These are phyloP conservation scores for Graptemys geographica DNA, from an alignment of 2,797 vertebrate genomes.

Conservation along the genomic window DNA sequence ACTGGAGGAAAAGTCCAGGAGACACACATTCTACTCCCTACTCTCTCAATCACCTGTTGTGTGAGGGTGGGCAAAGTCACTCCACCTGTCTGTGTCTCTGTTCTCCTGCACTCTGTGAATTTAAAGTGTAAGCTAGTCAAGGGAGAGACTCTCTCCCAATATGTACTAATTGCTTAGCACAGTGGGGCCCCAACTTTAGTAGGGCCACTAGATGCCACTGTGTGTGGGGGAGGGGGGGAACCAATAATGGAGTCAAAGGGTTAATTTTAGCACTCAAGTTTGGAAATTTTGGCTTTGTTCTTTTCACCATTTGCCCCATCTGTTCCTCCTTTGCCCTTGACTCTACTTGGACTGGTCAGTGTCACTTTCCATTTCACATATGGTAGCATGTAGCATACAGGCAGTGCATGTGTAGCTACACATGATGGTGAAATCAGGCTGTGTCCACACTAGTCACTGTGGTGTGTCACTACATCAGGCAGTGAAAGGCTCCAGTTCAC, in stretches of 20 bases:
- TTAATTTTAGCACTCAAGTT: background rate
- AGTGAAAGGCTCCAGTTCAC: background rate
- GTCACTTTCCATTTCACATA: background rate
- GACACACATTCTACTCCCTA: background rate
- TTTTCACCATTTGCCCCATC: background rate
- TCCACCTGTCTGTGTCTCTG: too few relatives aligned
- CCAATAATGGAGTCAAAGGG: too few relatives aligned
- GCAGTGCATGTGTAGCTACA: background rate
- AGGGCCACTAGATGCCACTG: background rate
- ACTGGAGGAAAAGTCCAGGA: background rate
- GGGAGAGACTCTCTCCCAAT: too few relatives aligned
- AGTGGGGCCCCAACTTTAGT: background rate
- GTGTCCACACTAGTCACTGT: background rate
- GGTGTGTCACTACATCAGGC: background rate
- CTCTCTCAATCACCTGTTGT: too few relatives aligned
- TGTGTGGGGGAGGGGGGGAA: fast-evolving
- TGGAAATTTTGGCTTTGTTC: background rate
- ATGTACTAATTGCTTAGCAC: background rate
- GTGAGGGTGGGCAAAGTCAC: too few relatives aligned
- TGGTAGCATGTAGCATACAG: background rate
- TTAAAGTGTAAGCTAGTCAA: too few relatives aligned
- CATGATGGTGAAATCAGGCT: background rate
- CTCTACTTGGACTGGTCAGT: background rate
- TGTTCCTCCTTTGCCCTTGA: background rate
- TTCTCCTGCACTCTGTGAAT: too few relatives aligned